These are phyloP conservation scores for Acromyrmex echinatior DNA, from an alignment of 1,140 invertebrate species.

Conservation along the genomic window DNA sequence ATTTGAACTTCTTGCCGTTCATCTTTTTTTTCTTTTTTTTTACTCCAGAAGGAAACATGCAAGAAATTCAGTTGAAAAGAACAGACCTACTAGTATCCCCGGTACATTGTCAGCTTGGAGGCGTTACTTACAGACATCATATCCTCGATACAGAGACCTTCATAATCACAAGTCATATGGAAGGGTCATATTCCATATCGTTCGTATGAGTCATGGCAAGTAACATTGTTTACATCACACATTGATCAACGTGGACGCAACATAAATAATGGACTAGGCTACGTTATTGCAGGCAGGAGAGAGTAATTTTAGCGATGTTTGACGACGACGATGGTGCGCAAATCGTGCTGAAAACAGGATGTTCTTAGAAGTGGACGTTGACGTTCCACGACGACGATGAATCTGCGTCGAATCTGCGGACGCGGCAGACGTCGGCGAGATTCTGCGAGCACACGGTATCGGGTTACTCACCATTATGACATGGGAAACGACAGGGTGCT, in stretches of 20 bases:
- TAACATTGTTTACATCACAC: slow-evolving; percentile 12
- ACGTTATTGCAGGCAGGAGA: not conserved
- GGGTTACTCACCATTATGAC: slow-evolving; percentile 30
- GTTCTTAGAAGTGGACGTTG: not conserved
- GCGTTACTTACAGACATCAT: slow-evolving; percentile 29
- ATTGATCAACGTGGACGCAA: not conserved
- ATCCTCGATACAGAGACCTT: not conserved
- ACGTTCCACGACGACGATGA: not conserved
- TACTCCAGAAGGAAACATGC: too few relatives aligned
- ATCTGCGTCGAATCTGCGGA: too few relatives aligned
- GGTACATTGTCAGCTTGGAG: not conserved
- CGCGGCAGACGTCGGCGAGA: not conserved
- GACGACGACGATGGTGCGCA: not conserved
- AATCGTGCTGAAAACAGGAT: not conserved
- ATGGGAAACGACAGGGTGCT: not conserved
- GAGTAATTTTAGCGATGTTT: not conserved
- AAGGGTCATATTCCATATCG: not conserved
- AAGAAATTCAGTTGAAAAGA: too few relatives aligned
- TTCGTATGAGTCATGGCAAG: not conserved
- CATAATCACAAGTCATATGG: slow-evolving; percentile 12
- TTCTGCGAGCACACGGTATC: not conserved
- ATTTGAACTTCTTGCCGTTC: too few relatives aligned
- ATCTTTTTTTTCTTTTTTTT: too few relatives aligned
- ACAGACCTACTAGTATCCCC: not conserved
- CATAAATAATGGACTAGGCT: not conserved